phyloP scores from a whole-genome alignment of 2,113 vertebrate species.

The Vulpes ferrilata region DNA sequence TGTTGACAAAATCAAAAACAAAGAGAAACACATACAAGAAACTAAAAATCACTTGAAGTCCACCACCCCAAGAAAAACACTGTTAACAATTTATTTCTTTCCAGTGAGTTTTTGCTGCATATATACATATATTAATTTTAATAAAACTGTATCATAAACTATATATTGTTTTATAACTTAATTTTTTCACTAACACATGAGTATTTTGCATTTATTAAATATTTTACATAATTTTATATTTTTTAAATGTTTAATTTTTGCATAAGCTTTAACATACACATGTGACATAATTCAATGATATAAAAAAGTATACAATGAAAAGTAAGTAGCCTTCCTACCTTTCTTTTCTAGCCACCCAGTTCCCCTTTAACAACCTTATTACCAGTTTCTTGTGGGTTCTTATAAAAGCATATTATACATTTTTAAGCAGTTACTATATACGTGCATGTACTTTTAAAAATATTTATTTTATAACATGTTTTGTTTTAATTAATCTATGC shows the following conservation, averaged over 20 bases:
- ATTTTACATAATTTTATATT: conserved; percentile 43
- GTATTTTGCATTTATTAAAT: not conserved
- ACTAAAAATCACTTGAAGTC: conserved; percentile 30
- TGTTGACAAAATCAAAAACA: conserved; percentile 53
- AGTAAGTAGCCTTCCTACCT: not conserved
- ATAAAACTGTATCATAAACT: conserved; percentile 24
- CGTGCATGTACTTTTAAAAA: not conserved
- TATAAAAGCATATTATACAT: not conserved
- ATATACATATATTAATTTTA: not conserved
- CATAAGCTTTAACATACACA: not conserved
- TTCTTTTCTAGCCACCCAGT: not conserved
- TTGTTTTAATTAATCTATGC: not conserved
- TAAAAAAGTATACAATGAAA: not conserved
- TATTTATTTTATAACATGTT: not conserved
- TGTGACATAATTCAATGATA: conserved; percentile 40
- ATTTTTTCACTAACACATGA: not conserved
- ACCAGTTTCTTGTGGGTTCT: not conserved
- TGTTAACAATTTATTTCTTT: conserved; percentile 61
- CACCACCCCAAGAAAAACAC: not conserved
- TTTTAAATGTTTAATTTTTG: conserved; percentile 33
- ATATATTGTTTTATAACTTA: not conserved
- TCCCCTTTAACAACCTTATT: not conserved
- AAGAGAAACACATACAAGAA: conserved; percentile 51
- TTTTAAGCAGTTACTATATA: conserved; percentile 6
- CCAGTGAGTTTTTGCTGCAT: not conserved